Evolutionary conservation across 2,113 vertebrate species (phyloP).

Genomic region (Plectropomus leopardus): DNA sequence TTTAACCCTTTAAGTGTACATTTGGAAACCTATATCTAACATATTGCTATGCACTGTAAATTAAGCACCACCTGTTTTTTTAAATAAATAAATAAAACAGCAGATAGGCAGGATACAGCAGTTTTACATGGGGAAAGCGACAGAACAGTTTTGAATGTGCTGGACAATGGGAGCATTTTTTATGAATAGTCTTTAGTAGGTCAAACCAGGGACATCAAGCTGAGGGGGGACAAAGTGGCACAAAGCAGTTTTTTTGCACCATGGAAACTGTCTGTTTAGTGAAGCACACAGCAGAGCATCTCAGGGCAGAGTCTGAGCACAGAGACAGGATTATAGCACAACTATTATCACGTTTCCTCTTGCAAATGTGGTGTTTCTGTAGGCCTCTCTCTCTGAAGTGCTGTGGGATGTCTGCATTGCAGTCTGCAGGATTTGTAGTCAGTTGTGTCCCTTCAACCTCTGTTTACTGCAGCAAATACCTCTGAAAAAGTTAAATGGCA

Average conservation of each 20-base stretch:
- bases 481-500: background rate
- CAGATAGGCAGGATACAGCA: background rate
- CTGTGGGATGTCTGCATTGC: slow-evolving; percentile 8
- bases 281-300: background rate
- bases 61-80: too few species aligned
- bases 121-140: too few species aligned
- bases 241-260: slow-evolving; percentile 33
- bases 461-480: background rate
- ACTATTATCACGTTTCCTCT: background rate
- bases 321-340: background rate
- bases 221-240: slow-evolving; percentile 47
- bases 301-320: background rate
- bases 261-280: slow-evolving; percentile 31
- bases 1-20: too few species aligned
- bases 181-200: slow-evolving; percentile 61
- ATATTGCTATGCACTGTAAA: too few species aligned
- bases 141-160: background rate
- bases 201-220: slow-evolving; percentile 53
- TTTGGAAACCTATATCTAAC: too few species aligned
- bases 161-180: background rate
- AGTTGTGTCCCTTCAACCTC: background rate
- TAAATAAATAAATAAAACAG: background rate
- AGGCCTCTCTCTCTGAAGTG: background rate
- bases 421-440: background rate
- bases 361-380: slow-evolving; percentile 1